Conservation (phyloP, 2,888 invertebrate genomes). For the Lathronympha strigana region DNA sequence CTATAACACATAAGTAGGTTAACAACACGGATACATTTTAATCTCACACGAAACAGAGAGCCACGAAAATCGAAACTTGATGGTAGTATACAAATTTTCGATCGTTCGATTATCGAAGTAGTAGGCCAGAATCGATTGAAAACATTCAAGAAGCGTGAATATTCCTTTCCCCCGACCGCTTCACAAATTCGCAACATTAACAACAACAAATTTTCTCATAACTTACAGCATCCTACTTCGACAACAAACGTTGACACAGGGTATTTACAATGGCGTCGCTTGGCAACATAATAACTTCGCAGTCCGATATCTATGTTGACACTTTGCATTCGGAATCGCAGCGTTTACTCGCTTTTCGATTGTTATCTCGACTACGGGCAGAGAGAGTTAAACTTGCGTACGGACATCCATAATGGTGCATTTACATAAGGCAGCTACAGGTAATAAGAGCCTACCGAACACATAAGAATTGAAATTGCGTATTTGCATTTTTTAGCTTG, state of each 20-base stretch:
- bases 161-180: neutral
- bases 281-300: constrained; percentile 43
- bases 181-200: constrained; percentile 12
- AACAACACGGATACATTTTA: too few species aligned
- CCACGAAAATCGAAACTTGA: too few species aligned
- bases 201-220: constrained; percentile 18
- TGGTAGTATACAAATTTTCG: too few species aligned
- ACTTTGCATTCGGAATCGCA: constrained; percentile 71
- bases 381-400: constrained; percentile 39
- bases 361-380: constrained; percentile 55
- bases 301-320: constrained; percentile 48
- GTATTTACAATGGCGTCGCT: constrained; percentile 28
- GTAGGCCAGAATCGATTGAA: too few species aligned
- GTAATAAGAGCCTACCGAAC: too few species aligned
- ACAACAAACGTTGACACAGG: constrained; percentile 19
- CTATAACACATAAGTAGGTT: too few species aligned
- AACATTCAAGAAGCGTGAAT: too few species aligned
- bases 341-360: constrained; percentile 65
- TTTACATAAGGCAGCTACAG: constrained; percentile 14
- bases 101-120: too few species aligned
- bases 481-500: too few species aligned
- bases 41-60: too few species aligned
- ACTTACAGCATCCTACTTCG: constrained; percentile 17
- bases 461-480: too few species aligned
- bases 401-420: constrained; percentile 19